phyloP scores from a whole-genome alignment of 2,113 vertebrate species.

The Chamaea fasciata region DNA sequence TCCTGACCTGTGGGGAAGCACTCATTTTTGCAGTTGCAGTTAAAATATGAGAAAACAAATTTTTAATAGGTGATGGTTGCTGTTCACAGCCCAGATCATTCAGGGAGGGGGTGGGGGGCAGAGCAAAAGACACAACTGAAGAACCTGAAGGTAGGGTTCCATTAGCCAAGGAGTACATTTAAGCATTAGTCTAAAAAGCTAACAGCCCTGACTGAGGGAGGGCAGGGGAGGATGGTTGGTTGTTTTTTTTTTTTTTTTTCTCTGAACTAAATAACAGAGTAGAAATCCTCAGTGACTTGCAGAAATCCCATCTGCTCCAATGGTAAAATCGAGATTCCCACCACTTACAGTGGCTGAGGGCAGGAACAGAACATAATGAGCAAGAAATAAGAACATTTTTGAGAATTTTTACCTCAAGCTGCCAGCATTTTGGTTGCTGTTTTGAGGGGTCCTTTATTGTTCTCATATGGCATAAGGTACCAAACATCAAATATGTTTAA shows the following conservation, averaged over 20 bases:
- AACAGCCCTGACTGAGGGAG: neutral
- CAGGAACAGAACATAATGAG: neutral
- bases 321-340: neutral
- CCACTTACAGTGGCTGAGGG: neutral
- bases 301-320: neutral
- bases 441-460: neutral
- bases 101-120: rapidly evolving
- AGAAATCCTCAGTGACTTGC: neutral
- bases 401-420: neutral
- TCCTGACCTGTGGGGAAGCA: neutral
- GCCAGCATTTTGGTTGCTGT: neutral
- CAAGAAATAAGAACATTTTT: neutral
- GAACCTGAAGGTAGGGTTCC: neutral
- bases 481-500: neutral
- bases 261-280: neutral
- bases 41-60: neutral
- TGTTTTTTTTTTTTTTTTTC: neutral
- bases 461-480: neutral
- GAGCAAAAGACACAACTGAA: neutral
- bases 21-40: neutral
- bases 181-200: neutral
- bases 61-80: neutral
- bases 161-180: neutral
- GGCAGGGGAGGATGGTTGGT: neutral
- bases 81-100: neutral